Evolutionary conservation across 2,113 vertebrate species (phyloP).

Genomic region (Rhinolophus sinicus): DNA sequence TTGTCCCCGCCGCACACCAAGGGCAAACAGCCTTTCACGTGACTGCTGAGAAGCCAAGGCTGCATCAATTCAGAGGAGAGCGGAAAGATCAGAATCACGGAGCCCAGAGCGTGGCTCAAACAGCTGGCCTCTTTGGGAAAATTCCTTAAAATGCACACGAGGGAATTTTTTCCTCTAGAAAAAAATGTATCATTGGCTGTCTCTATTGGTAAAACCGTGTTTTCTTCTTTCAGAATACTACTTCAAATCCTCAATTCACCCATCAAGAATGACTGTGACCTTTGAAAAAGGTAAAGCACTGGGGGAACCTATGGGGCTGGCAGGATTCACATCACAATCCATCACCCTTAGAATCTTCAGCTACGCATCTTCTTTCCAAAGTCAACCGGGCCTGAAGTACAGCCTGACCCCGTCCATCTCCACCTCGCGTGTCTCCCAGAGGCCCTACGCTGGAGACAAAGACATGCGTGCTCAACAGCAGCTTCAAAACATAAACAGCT

Average conservation of each 20-base stretch:
- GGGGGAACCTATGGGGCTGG: background rate
- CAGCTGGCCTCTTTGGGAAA: background rate
- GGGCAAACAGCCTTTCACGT: background rate
- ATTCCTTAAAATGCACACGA: background rate
- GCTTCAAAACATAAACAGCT: background rate
- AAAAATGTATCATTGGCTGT: background rate
- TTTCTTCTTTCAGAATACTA: background rate
- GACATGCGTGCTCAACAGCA: accelerated
- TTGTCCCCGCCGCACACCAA: accelerated
- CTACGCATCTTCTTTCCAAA: background rate
- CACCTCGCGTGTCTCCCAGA: background rate
- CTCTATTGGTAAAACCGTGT: background rate
- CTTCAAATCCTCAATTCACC: background rate
- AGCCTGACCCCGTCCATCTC: background rate
- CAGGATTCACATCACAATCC: accelerated
- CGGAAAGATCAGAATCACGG: accelerated
- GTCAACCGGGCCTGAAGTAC: too few species aligned
- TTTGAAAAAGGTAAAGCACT: background rate
- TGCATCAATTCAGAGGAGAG: background rate
- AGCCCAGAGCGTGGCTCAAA: background rate
- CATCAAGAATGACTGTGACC: background rate
- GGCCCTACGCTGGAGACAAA: accelerated
- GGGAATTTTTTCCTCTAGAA: background rate
- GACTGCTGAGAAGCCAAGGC: background rate
- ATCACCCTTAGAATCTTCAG: background rate